Evolutionary conservation across 1,140 invertebrate species (phyloP), one percentile per base, ranked within the genome.

Genomic region (Papilio xuthus): DNA sequence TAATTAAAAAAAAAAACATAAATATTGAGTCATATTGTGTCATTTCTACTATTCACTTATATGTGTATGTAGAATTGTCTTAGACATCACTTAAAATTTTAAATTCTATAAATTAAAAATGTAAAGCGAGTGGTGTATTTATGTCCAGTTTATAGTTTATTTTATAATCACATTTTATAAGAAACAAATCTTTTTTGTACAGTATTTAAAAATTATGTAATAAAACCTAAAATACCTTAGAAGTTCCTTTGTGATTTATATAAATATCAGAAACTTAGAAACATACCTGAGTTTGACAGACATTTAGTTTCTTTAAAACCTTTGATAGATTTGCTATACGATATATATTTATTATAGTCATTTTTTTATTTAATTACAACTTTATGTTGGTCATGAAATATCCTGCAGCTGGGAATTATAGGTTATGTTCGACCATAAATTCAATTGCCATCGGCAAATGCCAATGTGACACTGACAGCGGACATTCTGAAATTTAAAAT

Each of bases 311-410:
- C 47, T 85, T 88, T 9, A 80, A 50, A 79, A 84, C 71, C 79
- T 80, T 88, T 12, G 87, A 80, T 72, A 85, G 47, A 79, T 86
- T 89, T 56, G 81, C 69, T 81, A 87, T 74, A 71, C 89, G 86
- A 50, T 86, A 79, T 37, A 89, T 76, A 81, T 90, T 92, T 78
- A 86, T 81, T 79, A 92, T 81, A 63, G 92, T 92, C 92, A 93
- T 93, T 83, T 73, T 80, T 13, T 81, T 73, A 75, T 74, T 80
- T 81, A 79, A 80, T 81, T 78, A 73, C 47, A 70, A 50, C 9
- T 63, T 53, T 78, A 70, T 63, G 20, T 77, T 78, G 69, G 12
- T 78, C 37, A 56, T 53, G 71, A 72, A 60, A 78, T 60, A 26
- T 13, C n/a, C 15, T 74, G 23, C 56, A 53, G n/a, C 9, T 6